These are phyloP conservation scores for Plutomurus gul DNA, from an alignment of 1,140 invertebrate species.

Conservation along the genomic window DNA sequence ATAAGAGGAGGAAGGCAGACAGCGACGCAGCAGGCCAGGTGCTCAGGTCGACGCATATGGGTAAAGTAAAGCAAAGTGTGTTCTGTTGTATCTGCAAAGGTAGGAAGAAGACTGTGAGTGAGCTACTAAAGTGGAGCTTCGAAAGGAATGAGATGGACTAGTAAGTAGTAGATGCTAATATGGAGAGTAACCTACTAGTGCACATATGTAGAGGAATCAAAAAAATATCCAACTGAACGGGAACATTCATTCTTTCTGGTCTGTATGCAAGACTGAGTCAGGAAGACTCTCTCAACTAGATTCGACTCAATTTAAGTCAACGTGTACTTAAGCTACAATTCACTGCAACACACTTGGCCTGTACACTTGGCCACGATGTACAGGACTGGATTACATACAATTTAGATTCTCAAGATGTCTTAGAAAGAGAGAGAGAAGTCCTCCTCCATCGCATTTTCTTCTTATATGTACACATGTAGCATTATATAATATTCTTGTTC, in stretches of 20 bases:
- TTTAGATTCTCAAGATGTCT: background rate
- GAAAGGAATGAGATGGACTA: background rate
- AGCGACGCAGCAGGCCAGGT: conserved; percentile 38
- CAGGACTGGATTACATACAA: too few relatives aligned
- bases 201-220: conserved; percentile 8
- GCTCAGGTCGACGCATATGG: conserved; percentile 34
- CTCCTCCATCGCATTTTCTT: background rate
- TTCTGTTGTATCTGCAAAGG: background rate
- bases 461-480: background rate
- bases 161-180: background rate
- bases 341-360: background rate
- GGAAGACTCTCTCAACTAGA: background rate
- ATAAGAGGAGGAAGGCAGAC: conserved; percentile 36
- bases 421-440: too few relatives aligned
- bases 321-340: background rate
- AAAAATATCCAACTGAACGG: conserved; percentile 7
- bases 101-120: background rate
- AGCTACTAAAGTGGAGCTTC: background rate
- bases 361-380: background rate
- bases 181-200: background rate
- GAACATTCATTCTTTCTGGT: conserved; percentile 18
- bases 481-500: background rate
- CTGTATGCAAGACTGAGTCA: conserved; percentile 4
- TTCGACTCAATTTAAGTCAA: background rate
- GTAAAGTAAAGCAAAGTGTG: conserved; percentile 9